Base-by-base conservation (phyloP, 2,113 vertebrate species). In the Phalacrocorax aristotelis region DNA sequence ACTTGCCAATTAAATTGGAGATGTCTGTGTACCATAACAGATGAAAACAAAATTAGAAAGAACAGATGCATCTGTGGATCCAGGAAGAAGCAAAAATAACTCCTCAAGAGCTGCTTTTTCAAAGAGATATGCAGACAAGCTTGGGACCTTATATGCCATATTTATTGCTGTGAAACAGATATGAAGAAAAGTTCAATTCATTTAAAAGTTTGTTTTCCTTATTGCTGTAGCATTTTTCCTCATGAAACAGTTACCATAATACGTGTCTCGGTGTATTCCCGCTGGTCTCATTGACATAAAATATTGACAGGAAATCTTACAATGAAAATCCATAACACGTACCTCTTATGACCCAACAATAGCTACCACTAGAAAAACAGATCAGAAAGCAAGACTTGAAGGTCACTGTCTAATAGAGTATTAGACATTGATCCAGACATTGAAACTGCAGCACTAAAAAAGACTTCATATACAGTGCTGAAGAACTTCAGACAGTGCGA, bases 21-120 rank as follows among this genome's bases (percentile, higher is more conserved):
- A 38, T 62, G 14, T 46, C 30, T 72, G 15, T 26, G 10, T 54
- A 38, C 29, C 38, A 12, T 52, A 72, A 89, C 30, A 76, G 54
- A 87, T 77, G 51, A 70, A 78, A 88, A 68, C 48, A 97, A 90
- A 93, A 88, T 44, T n/a, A 89, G 55, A 71, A 84, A 57, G 40
- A 77, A 27, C 6, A 10, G 32, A 68, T 52, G 15, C 26, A 70
- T 65, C 40, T 26, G 36, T 69, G 49, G 27, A 58, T 86, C 75
- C 27, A 71, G 27, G 8, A 90, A 83, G 49, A 76, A 77, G 13
- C 7, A 94, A 58, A 46, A 90, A 83, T 58, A 90, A 92, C 92
- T 46, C 22, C 23, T 85, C 32, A 86, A 66, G 42, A 75, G 32
- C 18, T 49, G 10, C 2, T 81, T 62, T 84, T 66, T 32, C 42